Evolutionary conservation across 2,113 vertebrate genomes (phyloP), one percentile per base, ranked within the genome.

Genomic region (Saccopteryx leptura): DNA sequence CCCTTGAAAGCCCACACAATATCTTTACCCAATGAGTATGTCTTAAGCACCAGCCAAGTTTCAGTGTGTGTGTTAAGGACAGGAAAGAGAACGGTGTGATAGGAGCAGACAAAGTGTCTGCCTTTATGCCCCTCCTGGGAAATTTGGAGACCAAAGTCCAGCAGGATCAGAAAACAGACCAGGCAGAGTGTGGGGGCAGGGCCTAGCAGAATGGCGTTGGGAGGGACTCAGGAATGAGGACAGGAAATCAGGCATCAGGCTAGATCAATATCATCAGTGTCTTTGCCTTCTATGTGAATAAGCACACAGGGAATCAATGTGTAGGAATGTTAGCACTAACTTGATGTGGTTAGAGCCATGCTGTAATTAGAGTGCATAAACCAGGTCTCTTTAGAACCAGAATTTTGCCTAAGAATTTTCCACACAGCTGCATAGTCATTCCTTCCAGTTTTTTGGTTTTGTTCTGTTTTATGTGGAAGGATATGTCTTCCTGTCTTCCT

Each of bases 401-500:
- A 17, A 86, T 72, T 91, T 92, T 81, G 65, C 69, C 17, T 15
- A 50, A n/a, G 66, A 33, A 84, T 21, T 68, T 78, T 58, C 54
- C 9, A 66, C 48, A 60, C 5, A 50, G 63, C 68, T 75, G 58
- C 74, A 12, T 46, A 11, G 66, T 66, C 2, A 0, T 76, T 65
- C 52, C 58, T 79, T 83, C 11, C 8, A 33, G 24, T 48, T 76
- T 76, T 82, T 66, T 85, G 75, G 65, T 69, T 88, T 69, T 88
- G 17, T 39, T 68, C 65, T 88, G 48, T 68, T 93, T 19, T 19
- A 3, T 88, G n/a, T 69, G 5, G 23, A 89, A 83, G 23, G 56
- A 76, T 39, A 76, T 81, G 9, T 81, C 76, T 96, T 91, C 15
- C 66, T 86, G 5, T 84, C 85, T 96, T 91, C 12, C 54, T 85